phyloP scores from a whole-genome alignment of 2,797 vertebrate species.

The Chelmon rostratus region DNA sequence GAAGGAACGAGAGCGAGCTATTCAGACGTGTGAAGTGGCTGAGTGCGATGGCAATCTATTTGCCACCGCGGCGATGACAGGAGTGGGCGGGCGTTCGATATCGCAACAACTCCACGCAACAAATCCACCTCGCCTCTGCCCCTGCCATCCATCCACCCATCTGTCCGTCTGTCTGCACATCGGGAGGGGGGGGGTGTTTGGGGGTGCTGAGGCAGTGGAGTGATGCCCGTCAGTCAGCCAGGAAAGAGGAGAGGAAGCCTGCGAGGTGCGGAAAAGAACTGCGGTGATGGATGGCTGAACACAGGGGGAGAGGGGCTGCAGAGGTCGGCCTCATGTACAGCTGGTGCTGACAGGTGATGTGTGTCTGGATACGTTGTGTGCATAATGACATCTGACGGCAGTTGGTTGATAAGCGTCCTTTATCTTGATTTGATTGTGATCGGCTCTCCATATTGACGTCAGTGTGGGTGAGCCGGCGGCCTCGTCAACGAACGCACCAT shows the following conservation, averaged over 20 bases:
- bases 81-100: slow-evolving; percentile 65
- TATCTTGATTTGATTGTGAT: not conserved
- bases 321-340: not conserved
- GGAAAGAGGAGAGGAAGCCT: slow-evolving; percentile 23
- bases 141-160: slow-evolving; percentile 41
- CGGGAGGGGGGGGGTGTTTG: not conserved
- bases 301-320: not conserved
- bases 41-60: slow-evolving; percentile 70
- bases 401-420: not conserved
- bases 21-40: slow-evolving; percentile 61
- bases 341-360: not conserved
- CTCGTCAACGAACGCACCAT: not conserved
- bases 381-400: not conserved
- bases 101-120: slow-evolving; percentile 48
- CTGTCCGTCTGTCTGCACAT: slow-evolving; percentile 40
- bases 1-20: slow-evolving; percentile 36
- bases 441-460: not conserved
- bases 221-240: slow-evolving; percentile 33
- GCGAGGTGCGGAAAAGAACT: slow-evolving; percentile 14
- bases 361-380: not conserved
- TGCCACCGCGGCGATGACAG: slow-evolving; percentile 59
- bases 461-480: not conserved
- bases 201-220: slow-evolving; percentile 2
- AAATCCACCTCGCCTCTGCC: slow-evolving; percentile 58
- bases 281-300: slow-evolving; percentile 22